These are phyloP conservation scores for Drosophila fungiperda DNA, from an alignment of 2,888 invertebrate species.

Conservation along the genomic window DNA sequence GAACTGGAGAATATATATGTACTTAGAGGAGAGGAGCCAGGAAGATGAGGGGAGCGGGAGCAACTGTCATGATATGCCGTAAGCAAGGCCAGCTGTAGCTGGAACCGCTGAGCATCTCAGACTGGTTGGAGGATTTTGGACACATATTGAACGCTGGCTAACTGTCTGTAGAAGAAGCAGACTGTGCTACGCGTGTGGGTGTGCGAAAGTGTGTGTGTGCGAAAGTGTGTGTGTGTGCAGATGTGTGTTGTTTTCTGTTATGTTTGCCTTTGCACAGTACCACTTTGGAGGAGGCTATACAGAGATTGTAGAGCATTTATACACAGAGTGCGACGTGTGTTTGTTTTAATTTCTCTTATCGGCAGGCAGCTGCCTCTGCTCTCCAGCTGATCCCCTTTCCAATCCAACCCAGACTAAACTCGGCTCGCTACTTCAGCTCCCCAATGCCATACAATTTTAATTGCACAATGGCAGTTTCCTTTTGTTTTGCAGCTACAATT, in stretches of 20 bases:
- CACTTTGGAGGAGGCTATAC: slow-evolving; percentile 77
- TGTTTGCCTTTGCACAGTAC: slow-evolving; percentile 60
- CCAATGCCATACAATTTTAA: slow-evolving; percentile 79
- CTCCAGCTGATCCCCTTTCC: slow-evolving; percentile 12
- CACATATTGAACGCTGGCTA: slow-evolving; percentile 63
- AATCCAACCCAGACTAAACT: slow-evolving; percentile 17
- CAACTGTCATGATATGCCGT: slow-evolving; percentile 77
- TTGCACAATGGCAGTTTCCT: slow-evolving; percentile 77
- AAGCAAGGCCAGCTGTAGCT: slow-evolving; percentile 72
- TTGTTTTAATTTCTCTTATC: slow-evolving; percentile 79
- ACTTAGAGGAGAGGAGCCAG: slow-evolving; percentile 8
- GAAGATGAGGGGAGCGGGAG: slow-evolving; percentile 3
- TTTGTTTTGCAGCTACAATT: slow-evolving; percentile 75
- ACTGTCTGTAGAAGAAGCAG: slow-evolving; percentile 9
- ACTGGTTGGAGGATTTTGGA: slow-evolving; percentile 39
- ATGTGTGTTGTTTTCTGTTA: slow-evolving; percentile 4
- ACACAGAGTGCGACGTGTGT: slow-evolving; percentile 51
- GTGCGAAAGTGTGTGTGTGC: slow-evolving; percentile 9
- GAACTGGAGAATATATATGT: not conserved
- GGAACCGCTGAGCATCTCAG: slow-evolving; percentile 25
- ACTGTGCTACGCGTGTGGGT: not conserved
- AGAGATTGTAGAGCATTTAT: slow-evolving; percentile 68
- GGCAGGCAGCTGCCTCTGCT: slow-evolving; percentile 67
- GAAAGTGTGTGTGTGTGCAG: slow-evolving; percentile 8
- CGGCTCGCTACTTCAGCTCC: slow-evolving; percentile 47